Conservation (phyloP, 2,113 vertebrate genomes). For the Boleophthalmus pectinirostris region DNA sequence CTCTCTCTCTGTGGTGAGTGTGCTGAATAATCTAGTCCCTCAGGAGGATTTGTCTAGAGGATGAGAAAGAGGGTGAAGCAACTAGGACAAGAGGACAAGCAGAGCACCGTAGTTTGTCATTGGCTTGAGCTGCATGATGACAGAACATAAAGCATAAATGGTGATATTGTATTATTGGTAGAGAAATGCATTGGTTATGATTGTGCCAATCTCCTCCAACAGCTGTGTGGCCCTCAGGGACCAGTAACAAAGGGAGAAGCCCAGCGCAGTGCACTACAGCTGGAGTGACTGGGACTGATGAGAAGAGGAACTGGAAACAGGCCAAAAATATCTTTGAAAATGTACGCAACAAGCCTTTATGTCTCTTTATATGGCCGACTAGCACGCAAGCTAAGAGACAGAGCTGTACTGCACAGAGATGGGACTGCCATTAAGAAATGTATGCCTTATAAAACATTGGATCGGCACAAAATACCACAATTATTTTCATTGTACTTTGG, state of each 20-base stretch:
- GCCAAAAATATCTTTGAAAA: conserved; percentile 16
- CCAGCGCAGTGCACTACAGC: conserved; percentile 39
- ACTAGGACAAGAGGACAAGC: not conserved
- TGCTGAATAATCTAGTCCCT: conserved; percentile 73
- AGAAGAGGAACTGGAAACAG: conserved; percentile 12
- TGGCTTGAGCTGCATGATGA: conserved; percentile 34
- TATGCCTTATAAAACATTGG: not conserved
- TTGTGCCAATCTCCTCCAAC: conserved; percentile 39
- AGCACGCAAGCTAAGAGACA: not conserved
- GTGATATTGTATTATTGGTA: conserved; percentile 46
- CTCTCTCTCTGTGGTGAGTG: conserved; percentile 53
- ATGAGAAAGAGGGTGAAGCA: conserved; percentile 18
- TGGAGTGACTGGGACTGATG: conserved; percentile 49
- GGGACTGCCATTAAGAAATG: not conserved
- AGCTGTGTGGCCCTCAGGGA: conserved; percentile 30
- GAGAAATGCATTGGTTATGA: conserved; percentile 26
- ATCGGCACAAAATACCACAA: not conserved
- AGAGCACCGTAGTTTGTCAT: conserved; percentile 25
- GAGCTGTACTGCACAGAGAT: not conserved
- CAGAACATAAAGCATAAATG: conserved; percentile 39
- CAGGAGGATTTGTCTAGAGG: conserved; percentile 68
- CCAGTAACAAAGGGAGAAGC: conserved; percentile 18
- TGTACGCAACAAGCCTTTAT: not conserved
- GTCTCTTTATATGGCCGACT: conserved; percentile 17
- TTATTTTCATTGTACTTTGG: not conserved